Conservation (phyloP, 2,797 vertebrate genomes). For the Pogonophryne albipinna region DNA sequence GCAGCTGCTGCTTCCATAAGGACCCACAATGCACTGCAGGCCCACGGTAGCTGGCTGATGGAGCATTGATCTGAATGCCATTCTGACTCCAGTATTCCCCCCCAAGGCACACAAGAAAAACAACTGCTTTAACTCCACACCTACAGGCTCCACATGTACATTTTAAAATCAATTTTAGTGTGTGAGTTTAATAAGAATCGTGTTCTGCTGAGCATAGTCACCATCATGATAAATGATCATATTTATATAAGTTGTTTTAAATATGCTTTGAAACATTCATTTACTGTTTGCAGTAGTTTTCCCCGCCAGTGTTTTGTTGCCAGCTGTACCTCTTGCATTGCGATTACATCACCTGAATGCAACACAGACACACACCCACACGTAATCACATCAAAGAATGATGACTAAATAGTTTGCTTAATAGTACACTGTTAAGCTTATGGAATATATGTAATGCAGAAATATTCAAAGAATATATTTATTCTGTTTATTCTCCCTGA, state of each 20-base stretch:
- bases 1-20: conserved; percentile 35
- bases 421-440: conserved; percentile 34
- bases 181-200: not conserved
- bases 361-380: conserved; percentile 5
- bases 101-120: conserved; percentile 3
- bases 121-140: conserved; percentile 11
- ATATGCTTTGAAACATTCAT: conserved; percentile 25
- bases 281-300: not conserved
- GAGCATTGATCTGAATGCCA: conserved; percentile 38
- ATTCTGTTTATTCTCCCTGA: conserved; percentile 42
- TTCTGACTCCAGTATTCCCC: conserved; percentile 5
- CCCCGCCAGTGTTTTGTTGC: conserved; percentile 15
- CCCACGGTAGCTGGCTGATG: conserved; percentile 33
- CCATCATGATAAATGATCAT: not conserved
- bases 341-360: conserved; percentile 58
- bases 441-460: conserved; percentile 29
- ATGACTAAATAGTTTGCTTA: not conserved
- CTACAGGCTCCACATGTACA: conserved; percentile 5
- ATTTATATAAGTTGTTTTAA: conserved; percentile 1
- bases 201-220: not conserved
- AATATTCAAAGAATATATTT: conserved; percentile 40
- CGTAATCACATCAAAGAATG: no score
- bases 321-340: conserved; percentile 42
- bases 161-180: not conserved
- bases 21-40: conserved; percentile 7